Percentiles rank a stretch among this genome's conserved stretches.
These are phyloP conservation scores for Microctenopoma lineatum DNA, from an alignment of 2,797 vertebrate genomes.

Conservation along the genomic window DNA sequence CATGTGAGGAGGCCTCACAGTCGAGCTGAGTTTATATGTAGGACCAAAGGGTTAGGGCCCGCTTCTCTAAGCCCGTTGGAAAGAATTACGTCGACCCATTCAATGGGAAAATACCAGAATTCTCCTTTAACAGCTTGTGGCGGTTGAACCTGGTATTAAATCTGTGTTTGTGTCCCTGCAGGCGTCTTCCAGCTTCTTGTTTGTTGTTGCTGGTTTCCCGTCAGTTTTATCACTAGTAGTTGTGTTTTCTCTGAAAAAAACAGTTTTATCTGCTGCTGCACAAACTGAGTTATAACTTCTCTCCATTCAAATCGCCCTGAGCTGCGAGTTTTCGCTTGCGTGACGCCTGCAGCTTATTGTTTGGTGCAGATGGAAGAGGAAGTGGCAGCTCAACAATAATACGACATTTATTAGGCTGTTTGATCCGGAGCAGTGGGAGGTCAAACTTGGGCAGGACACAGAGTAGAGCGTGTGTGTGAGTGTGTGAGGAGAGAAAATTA, in stretches of 20 bases:
- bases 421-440: conserved; percentile 15
- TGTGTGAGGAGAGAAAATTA: no score
- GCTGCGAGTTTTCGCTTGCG: conserved; percentile 17
- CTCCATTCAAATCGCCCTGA: neutral
- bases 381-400: neutral
- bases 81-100: neutral
- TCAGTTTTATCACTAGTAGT: neutral
- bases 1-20: no score
- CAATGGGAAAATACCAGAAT: neutral
- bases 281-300: conserved; percentile 23
- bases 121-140: neutral
- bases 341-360: conserved; percentile 31
- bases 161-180: neutral
- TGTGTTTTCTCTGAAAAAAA: no score
- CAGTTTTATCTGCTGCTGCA: neutral
- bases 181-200: neutral
- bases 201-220: conserved; percentile 1
- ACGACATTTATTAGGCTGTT: conserved; percentile 20
- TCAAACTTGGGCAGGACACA: neutral
- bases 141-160: neutral
- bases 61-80: neutral
- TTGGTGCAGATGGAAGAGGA: conserved; percentile 26
- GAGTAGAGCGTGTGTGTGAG: no score
- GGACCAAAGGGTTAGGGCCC: neutral
- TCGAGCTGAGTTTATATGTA: neutral